A percentile compares a stretch with the other conserved stretches of the same genome.
phyloP scores from a whole-genome alignment of 1,140 invertebrate species.

The Wasmannia auropunctata region DNA sequence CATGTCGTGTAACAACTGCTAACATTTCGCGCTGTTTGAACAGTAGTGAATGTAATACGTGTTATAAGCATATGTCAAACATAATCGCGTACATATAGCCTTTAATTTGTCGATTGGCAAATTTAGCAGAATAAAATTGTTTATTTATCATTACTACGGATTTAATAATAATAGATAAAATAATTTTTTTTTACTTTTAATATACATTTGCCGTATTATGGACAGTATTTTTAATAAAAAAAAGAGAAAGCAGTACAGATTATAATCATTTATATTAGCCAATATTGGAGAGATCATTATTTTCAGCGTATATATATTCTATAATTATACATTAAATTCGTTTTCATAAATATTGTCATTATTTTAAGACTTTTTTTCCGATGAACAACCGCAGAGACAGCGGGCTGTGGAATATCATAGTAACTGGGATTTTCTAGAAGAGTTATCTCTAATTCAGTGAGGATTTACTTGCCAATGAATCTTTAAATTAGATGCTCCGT shows the following conservation, averaged over 20 bases:
- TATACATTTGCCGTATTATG: not conserved
- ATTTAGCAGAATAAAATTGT: not conserved
- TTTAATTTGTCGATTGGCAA: not conserved
- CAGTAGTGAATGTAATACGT: not conserved
- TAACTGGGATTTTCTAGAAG: conserved; percentile 83
- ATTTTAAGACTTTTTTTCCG: conserved; percentile 63
- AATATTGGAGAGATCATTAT: conserved; percentile 11
- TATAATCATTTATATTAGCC: conserved; percentile 13
- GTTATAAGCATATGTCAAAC: not conserved
- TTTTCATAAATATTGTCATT: conserved; percentile 69
- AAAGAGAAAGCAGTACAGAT: not conserved
- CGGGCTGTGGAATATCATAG: conserved; percentile 71
- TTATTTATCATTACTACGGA: not conserved
- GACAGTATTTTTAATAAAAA: not conserved
- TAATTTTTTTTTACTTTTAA: not conserved
- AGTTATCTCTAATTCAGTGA: conserved; percentile 86
- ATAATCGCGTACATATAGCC: not conserved
- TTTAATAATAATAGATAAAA: not conserved
- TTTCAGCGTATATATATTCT: conserved; percentile 6
- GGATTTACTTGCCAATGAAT: conserved; percentile 86
- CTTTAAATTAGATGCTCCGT: conserved; percentile 85
- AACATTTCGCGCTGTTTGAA: not conserved
- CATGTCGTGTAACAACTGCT: not conserved
- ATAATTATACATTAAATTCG: conserved; percentile 67
- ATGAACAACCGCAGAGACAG: conserved; percentile 55